Evolutionary conservation across 2,888 invertebrate species (phyloP).

Genomic region (Malacosoma neustria): DNA sequence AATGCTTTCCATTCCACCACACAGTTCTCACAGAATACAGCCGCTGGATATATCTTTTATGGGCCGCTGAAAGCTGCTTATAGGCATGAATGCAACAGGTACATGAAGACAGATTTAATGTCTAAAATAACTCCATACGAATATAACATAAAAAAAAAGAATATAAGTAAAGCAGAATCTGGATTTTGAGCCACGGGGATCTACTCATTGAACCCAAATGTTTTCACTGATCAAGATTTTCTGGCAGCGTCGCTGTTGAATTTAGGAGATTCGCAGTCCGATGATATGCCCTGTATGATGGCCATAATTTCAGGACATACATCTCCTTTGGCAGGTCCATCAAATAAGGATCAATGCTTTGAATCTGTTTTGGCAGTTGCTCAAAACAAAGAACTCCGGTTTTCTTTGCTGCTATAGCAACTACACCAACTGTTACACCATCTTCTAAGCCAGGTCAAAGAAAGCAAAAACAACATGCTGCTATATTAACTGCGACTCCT

Average conservation of each 20-base stretch:
- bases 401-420: constrained; percentile 16
- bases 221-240: constrained; percentile 22
- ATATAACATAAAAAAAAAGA: no score
- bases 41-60: constrained; percentile 8
- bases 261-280: no score
- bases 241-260: constrained; percentile 1
- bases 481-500: constrained; percentile 10
- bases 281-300: no score
- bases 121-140: constrained; percentile 18
- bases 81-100: constrained; percentile 16
- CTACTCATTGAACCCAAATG: constrained; percentile 21
- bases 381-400: no score
- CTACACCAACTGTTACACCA: neutral
- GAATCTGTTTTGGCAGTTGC: no score
- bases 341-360: no score
- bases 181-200: constrained; percentile 29
- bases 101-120: constrained; percentile 16
- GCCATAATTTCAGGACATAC: no score
- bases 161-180: constrained; percentile 25
- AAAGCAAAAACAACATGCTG: constrained; percentile 12
- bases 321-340: no score
- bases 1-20: constrained; percentile 16
- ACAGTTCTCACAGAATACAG: constrained; percentile 1
- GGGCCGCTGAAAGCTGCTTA: constrained; percentile 17
- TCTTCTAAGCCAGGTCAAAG: constrained; percentile 13